phyloP scores from a whole-genome alignment of 2,888 invertebrate species.

The Mesorhabditis belari region DNA sequence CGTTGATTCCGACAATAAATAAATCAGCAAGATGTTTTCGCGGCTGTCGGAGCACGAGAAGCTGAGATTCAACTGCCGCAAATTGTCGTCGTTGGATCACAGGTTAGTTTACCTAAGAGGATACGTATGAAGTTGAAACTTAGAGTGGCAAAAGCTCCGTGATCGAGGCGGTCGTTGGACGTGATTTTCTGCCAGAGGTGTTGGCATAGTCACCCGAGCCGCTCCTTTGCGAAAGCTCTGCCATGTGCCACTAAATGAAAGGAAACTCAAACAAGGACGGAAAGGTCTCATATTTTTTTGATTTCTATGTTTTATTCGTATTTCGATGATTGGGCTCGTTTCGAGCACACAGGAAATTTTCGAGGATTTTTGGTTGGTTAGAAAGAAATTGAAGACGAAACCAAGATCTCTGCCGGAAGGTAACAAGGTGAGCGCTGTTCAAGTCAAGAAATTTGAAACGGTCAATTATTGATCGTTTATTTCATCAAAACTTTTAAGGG shows the following conservation, averaged over 20 bases:
- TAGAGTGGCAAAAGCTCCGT: slow-evolving; percentile 99
- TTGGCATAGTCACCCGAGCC: slow-evolving; percentile 90
- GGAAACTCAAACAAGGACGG: slow-evolving; percentile 75
- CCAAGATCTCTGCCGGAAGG: slow-evolving; percentile 86
- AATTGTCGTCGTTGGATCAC: slow-evolving; percentile 94
- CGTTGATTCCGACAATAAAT: slow-evolving; percentile 97
- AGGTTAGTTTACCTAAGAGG: slow-evolving; percentile 64
- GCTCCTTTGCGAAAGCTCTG: slow-evolving; percentile 88
- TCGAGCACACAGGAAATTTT: slow-evolving; percentile 87
- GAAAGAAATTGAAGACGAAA: slow-evolving; percentile 84
- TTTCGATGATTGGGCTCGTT: slow-evolving; percentile 87
- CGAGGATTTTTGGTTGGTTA: slow-evolving; percentile 76
- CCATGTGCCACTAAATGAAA: slow-evolving; percentile 81
- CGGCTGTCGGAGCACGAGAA: slow-evolving; percentile 77
- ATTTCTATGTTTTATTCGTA: no score
- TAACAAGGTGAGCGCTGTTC: slow-evolving; percentile 67
- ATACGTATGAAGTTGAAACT: slow-evolving; percentile 34
- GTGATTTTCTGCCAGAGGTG: slow-evolving; percentile 94
- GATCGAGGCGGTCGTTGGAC: slow-evolving; percentile 93
- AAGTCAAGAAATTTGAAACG: no score
- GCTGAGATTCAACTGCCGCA: slow-evolving; percentile 95
- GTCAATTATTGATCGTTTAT: not conserved
- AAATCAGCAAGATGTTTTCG: slow-evolving; percentile 99
- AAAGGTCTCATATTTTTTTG: slow-evolving; percentile 72
- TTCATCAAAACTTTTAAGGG: slow-evolving; percentile 60